Conservation (phyloP, 2,113 vertebrate genomes). For the Amphiprion ocellaris region DNA sequence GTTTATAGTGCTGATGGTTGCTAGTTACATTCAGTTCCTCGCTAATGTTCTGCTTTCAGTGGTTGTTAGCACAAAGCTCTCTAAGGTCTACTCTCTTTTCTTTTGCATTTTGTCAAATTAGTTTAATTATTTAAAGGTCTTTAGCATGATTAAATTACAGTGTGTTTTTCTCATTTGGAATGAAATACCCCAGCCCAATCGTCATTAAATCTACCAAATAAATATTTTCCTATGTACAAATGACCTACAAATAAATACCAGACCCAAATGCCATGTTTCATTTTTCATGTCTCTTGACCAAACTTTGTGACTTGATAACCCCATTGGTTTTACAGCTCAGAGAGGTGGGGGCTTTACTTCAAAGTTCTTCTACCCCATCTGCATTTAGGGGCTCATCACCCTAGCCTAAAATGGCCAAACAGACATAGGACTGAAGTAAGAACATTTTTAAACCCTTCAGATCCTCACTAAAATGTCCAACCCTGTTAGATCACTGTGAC, state of each 20-base stretch:
- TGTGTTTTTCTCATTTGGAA: neutral
- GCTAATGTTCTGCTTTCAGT: constrained; percentile 51
- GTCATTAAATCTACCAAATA: neutral
- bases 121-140: constrained; percentile 31
- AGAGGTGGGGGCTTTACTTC: constrained; percentile 42
- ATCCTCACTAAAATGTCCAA: constrained; percentile 56
- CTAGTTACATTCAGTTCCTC: constrained; percentile 38
- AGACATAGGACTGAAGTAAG: constrained; percentile 44
- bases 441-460: constrained; percentile 59
- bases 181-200: neutral
- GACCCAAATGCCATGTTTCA: constrained; percentile 24
- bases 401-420: constrained; percentile 24
- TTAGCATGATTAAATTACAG: constrained; percentile 18
- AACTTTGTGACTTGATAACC: constrained; percentile 14
- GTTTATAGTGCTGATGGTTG: constrained; percentile 54
- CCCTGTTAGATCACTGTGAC: constrained; percentile 73
- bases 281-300: constrained; percentile 7
- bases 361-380: constrained; percentile 44
- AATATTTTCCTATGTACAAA: neutral
- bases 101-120: constrained; percentile 34
- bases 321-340: constrained; percentile 7
- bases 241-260: neutral
- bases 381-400: constrained; percentile 52
- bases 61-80: constrained; percentile 25
- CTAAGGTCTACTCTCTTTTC: neutral